These are phyloP conservation scores for Drosophila formosana DNA, from an alignment of 2,888 invertebrate genomes.

Conservation along the genomic window DNA sequence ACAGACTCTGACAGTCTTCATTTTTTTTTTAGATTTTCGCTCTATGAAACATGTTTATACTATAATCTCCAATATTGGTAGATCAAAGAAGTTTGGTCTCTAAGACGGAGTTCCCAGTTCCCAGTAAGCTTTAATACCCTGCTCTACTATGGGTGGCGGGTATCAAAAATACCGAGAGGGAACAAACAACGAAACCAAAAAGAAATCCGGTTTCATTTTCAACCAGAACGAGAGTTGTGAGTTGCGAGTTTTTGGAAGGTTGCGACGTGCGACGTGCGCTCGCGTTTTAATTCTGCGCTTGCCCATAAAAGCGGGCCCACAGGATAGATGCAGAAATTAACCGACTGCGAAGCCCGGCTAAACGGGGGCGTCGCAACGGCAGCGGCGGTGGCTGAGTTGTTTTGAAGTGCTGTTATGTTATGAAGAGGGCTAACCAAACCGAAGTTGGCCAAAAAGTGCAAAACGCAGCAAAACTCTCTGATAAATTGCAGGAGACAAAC, in stretches of 20 bases:
- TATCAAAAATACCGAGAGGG: slow-evolving; percentile 14
- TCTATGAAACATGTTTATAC: no score
- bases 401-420: slow-evolving; percentile 64
- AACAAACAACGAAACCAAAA: slow-evolving; percentile 44
- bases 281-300: slow-evolving; percentile 57
- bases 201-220: slow-evolving; percentile 83
- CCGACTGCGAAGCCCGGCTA: slow-evolving; percentile 20
- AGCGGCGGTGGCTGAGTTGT: slow-evolving; percentile 11
- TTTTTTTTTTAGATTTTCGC: no score
- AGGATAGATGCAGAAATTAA: slow-evolving; percentile 60
- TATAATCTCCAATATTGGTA: no score
- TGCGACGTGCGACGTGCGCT: slow-evolving; percentile 36
- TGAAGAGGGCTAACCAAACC: slow-evolving; percentile 56
- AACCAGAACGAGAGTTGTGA: slow-evolving; percentile 63
- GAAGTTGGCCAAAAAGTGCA: slow-evolving; percentile 48
- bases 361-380: not conserved
- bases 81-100: no score
- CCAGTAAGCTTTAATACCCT: not conserved
- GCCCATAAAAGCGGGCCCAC: slow-evolving; percentile 50
- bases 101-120: not conserved
- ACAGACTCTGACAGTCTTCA: no score
- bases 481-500: slow-evolving; percentile 76
- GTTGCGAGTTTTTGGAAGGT: slow-evolving; percentile 49
- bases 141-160: not conserved
- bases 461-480: slow-evolving; percentile 57